Base-by-base conservation (phyloP, 37 sponge, comb jelly and placozoan genomes). In the Amphimedon queenslandica region DNA sequence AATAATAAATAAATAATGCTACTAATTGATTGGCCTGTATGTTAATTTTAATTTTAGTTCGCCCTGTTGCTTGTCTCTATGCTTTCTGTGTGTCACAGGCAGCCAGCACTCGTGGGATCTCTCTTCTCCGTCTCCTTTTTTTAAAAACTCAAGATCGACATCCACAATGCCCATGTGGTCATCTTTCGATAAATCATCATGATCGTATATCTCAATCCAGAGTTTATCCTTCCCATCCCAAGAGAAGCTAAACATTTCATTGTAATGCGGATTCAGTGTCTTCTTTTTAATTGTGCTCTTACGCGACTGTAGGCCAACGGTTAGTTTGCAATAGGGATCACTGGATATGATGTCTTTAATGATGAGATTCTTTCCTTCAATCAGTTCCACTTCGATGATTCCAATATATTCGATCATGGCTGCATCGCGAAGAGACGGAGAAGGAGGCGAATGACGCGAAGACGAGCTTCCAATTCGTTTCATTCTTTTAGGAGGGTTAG, bases 341-440 rank as follows among this genome's bases (percentile, higher is more conserved):
- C 89, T 88, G 6, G 75, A 69, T 5, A 74, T 51, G 3, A 92
- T 37, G 58, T 92, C 89, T 51, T 87, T 87, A 21, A 83, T 61
- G 1, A 84, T 60, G 33, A 92, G 74, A 27, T 78, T 42, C 0
- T 65, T 41, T 37, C 85, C 68, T 64, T 80, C 85, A 29, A 87
- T 51, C 29, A 92, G 36, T 3, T 72, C 61, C 3, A 92, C 77
- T 56, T 84, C 34, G 11, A 92, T 61, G 11, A 92, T 87, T 0
- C 93, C 89, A 23, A 87, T 73, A 37, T 79, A 92, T 70, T 90
- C 90, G 13, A 90, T 81, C 90, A 90, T 90, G 55, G 74, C 90
- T 0, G 71, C 56, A 38, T 37, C 28, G 28, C 42, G 33, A 39
- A 68, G 74, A 21, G 78, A 66, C 0, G 65, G 55, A 8, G 71